Evolutionary conservation across 2,797 vertebrate species (phyloP), one percentile per base, ranked within the genome.

Genomic region (Manis crassicaudata): DNA sequence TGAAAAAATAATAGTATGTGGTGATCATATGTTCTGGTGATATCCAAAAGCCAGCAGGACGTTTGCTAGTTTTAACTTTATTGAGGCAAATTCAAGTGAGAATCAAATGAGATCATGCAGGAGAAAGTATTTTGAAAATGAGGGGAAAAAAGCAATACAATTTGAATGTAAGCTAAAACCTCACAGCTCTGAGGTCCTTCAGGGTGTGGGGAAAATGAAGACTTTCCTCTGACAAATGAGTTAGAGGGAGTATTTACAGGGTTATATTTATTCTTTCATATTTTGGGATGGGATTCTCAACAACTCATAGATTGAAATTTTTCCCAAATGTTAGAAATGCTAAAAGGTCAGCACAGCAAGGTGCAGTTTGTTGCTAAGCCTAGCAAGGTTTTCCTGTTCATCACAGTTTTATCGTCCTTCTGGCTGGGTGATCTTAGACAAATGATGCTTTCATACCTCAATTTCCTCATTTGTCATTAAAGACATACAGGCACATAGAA

Each of bases 261-360:
- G 37, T 79, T 87, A 67, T 56, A 82, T 83, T 92, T 93, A 62
- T 67, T 70, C 35, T 87, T 91, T 92, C 76, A 50, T 82, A 90
- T 94, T 95, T 87, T 21, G 37, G 25, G 27, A 79, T 70, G 37
- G 23, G 10, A 92, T 92, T 96, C 72, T 88, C 90, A 92, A 88
- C 17, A 73, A 58, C 58, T 94, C 73, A 63, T 82, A 94, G 32
- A 20, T 68, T 84, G 12, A 84, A 95, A 60, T 96, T 67, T 67
- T 96, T 94, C 70, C 50, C 63, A 79, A 92, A 79, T 60, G 6
- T 94, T 86, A 62, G 77, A 87, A 46, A 88, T 65, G 46, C 68
- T 70, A 29, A 85, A 88, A 82, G 82, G 75, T 89, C 91, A 87
- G 65, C 68, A 43, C 11, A 83, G 68, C n/a, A 54, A 76, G 50